phyloP scores from a whole-genome alignment of 2,113 vertebrate species.

The Bothrops jararaca region DNA sequence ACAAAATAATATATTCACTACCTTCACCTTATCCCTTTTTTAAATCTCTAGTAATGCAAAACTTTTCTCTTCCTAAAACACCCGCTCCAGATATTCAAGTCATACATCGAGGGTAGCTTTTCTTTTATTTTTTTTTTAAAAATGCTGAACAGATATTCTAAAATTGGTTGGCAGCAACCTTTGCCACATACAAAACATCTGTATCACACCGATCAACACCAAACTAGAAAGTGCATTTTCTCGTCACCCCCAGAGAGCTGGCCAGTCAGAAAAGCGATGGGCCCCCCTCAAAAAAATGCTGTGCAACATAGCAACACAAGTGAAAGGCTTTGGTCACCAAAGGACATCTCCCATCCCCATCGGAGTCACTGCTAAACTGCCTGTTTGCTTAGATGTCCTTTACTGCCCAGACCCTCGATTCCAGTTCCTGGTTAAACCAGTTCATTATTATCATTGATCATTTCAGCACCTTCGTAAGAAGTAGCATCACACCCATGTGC shows the following conservation, averaged over 20 bases:
- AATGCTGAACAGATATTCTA: constrained; percentile 4
- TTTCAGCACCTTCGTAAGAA: not conserved
- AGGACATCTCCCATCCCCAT: not conserved
- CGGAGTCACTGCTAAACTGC: not conserved
- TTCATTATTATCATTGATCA: not conserved
- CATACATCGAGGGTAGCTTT: constrained; percentile 23
- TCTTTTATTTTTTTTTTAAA: constrained; percentile 28
- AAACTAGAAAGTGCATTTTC: constrained; percentile 47
- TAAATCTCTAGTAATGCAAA: constrained; percentile 45
- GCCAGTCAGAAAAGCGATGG: constrained; percentile 44
- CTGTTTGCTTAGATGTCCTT: not conserved
- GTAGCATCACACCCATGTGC: not conserved
- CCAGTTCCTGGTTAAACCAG: not conserved
- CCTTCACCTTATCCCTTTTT: not conserved
- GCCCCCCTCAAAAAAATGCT: constrained; percentile 41
- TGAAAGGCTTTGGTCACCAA: constrained; percentile 10
- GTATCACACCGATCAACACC: constrained; percentile 15
- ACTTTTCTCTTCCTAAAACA: constrained; percentile 46
- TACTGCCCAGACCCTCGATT: not conserved
- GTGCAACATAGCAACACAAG: constrained; percentile 47
- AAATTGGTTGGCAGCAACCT: constrained; percentile 35
- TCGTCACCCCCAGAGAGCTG: constrained; percentile 36
- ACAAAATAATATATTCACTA: constrained; percentile 40
- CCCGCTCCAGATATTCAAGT: constrained; percentile 38
- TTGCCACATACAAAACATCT: constrained; percentile 41